Base-by-base conservation (phyloP, 2,888 invertebrate genomes). In the Dryadula phaetusa region DNA sequence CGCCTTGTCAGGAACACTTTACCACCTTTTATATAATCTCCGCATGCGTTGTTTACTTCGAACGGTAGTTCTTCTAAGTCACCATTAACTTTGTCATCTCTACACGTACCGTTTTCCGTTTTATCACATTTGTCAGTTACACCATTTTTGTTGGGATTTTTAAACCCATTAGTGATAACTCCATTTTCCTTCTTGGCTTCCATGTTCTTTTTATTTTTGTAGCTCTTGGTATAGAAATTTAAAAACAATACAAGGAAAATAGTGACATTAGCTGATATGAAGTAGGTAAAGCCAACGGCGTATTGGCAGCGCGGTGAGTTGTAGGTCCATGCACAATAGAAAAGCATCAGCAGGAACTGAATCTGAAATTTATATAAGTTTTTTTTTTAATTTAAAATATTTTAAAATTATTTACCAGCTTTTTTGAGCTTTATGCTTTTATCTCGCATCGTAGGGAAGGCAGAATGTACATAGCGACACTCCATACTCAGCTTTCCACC, bases 301-400 rank as follows among this genome's bases (percentile, higher is more conserved):
- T 94, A 94, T 75, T 94, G 94, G 76, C 95, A 95, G 70, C 94
- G 94, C 67, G 94, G 93, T 0, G 91, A 87, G 74, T 94, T 90
- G 69, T 94, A 88, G 0, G 92, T 93, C 79, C 90, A 85, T 25
- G 88, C 80, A 82, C 95, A 93, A 79, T 96, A 96, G 8, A 87
- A 80, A 22, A 96, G 87, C 93, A 96, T 95, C 46, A 96, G 80
- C 28, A 94, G 86, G 76, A 96, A 96, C 80, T 96, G 96, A 1
- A 93, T 82, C 95, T 95, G 88, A 18, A 87, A 71, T 53, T 7
- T 28, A 40, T 3, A 46, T 18, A 25, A 46, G 14, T 28, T 14
- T 34, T 32, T 14, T 3, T 22, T 18, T 42, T 22, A 12, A 18
- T 12, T 46, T 12, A 46, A 22, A 14, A 12, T 1, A 3, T 12